A percentile compares a stretch with the other conserved stretches of the same genome.
Evolutionary conservation across 2,888 invertebrate species (phyloP).

Genomic region (Oconnorella tubifera): DNA sequence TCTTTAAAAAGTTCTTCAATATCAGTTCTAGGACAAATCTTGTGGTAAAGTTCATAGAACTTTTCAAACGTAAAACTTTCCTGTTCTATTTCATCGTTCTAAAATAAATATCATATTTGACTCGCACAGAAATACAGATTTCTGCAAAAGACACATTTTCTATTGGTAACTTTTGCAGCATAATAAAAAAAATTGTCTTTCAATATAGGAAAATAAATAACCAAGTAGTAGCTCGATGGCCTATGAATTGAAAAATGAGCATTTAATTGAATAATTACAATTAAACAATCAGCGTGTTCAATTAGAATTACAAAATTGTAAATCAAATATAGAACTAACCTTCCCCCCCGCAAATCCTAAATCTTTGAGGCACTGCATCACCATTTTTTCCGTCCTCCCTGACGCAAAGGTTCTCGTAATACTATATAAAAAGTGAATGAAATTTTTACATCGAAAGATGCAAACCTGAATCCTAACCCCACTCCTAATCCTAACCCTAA

Average conservation of each 20-base stretch:
- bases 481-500: too few relatives aligned
- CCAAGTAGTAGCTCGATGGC: background rate
- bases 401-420: conserved; percentile 97
- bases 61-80: conserved; percentile 96
- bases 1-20: conserved; percentile 95
- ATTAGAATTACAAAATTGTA: too few relatives aligned
- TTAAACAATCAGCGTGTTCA: too few relatives aligned
- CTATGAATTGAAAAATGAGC: too few relatives aligned
- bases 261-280: too few relatives aligned
- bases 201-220: too few relatives aligned
- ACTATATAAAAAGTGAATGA: too few relatives aligned
- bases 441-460: conserved; percentile 24
- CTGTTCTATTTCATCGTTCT: conserved; percentile 90
- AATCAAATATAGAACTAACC: conserved; percentile 41
- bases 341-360: conserved; percentile 83
- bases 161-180: too few relatives aligned
- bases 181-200: too few relatives aligned
- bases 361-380: conserved; percentile 92
- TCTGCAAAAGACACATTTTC: too few relatives aligned
- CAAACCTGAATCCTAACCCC: too few relatives aligned
- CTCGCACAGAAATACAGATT: background rate
- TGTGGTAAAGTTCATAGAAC: conserved; percentile 96
- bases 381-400: conserved; percentile 97
- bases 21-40: conserved; percentile 97
- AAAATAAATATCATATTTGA: background rate